Evolutionary conservation across 2,113 vertebrate genomes (phyloP), one percentile per base, ranked within the genome.

Genomic region (Tretioscincus oriximinensis): DNA sequence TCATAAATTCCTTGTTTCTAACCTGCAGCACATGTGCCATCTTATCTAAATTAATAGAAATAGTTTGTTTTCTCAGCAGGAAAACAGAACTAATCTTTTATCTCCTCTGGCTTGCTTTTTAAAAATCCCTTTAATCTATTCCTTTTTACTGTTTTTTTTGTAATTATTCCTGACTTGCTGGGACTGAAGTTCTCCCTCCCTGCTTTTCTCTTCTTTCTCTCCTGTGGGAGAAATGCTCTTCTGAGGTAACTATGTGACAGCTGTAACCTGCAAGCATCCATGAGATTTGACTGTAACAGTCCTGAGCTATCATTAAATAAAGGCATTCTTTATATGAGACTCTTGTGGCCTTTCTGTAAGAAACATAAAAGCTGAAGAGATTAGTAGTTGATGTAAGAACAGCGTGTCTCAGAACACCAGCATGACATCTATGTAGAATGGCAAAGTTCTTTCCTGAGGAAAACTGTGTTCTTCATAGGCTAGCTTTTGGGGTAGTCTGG

Each of bases 351-450:
- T 84, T 83, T 90, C 83, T 70, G 78, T 79, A 87, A 82, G 67
- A 84, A 88, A 77, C 66, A 80, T 47, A 79, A 63, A 90, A 87
- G 83, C 86, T 86, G 82, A 81, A 71, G 88, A 89, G 85, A 90
- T 91, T 87, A 85, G 78, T 80, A 73, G 68, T 86, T 89, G 83
- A 73, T 78, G 67, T 49, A 63, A 74, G 77, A 85, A 89, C 76
- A 88, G 85, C 78, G 22, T 73, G 80, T 86, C 73, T 87, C 81
- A 87, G 87, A 91, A 81, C 75, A 81, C 58, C 83, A 88, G 84
- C 89, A 74, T 5, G 24, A 47, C 87, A 72, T 74, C 69, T 87
- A 66, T 77, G 71, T 61, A 88, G 85, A 88, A 88, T 22, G 49
- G 26, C 1, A 8, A 76, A 28, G 18, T 28, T 35, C 35, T 76